A percentile compares a stretch with the other conserved stretches of the same genome.
Conservation (phyloP, 2,888 invertebrate species). For the Tanytarsus gracilentus region DNA sequence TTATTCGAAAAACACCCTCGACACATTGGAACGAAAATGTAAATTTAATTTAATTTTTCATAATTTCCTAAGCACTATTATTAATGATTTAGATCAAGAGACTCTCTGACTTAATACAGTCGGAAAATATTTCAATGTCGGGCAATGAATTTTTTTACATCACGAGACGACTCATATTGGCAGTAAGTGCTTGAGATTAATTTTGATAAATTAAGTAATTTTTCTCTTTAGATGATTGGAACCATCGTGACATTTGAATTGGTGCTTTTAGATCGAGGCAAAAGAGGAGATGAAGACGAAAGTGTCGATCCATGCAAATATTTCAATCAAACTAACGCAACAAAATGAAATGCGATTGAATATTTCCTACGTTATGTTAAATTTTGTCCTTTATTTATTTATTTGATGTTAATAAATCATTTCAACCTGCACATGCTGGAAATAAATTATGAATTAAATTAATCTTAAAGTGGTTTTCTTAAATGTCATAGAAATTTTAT, state of each 20-base stretch:
- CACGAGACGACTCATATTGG: slow-evolving; percentile 18
- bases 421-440: no score
- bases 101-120: slow-evolving; percentile 12
- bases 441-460: no score
- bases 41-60: background rate
- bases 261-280: slow-evolving; percentile 15
- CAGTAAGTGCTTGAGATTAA: slow-evolving; percentile 13
- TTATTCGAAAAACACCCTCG: slow-evolving; percentile 35
- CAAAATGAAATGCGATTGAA: no score
- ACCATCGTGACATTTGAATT: slow-evolving; percentile 28
- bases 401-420: no score
- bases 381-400: no score
- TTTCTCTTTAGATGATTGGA: slow-evolving; percentile 21
- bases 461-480: no score
- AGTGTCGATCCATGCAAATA: background rate
- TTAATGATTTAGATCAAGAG: slow-evolving; percentile 8
- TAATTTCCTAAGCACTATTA: background rate
- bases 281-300: background rate
- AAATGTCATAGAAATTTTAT: no score
- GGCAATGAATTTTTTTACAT: slow-evolving; percentile 26
- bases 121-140: slow-evolving; percentile 34
- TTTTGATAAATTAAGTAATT: background rate
- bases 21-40: slow-evolving; percentile 32
- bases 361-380: no score
- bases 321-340: background rate